Percentiles rank a stretch among this genome's conserved stretches.
These are phyloP conservation scores for Octopus bimaculoides DNA, from an alignment of 1,140 invertebrate species.

Conservation along the genomic window DNA sequence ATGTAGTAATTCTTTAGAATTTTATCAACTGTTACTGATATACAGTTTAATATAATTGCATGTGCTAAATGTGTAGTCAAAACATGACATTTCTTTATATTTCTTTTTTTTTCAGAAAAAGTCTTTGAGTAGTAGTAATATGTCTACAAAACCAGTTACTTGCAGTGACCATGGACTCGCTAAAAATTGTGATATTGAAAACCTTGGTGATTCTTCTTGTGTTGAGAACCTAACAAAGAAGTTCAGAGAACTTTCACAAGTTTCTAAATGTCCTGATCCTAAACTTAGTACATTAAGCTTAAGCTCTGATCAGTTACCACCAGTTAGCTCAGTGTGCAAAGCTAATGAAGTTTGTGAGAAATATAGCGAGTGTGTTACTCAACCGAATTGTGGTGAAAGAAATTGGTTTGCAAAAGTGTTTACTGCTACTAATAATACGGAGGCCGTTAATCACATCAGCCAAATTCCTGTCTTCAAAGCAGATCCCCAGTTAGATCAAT, in stretches of 20 bases:
- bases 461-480: not conserved
- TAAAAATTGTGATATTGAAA: conserved; percentile 22
- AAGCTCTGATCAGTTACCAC: not conserved
- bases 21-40: too few relatives aligned
- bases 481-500: not conserved
- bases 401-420: not conserved
- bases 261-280: not conserved
- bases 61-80: too few relatives aligned
- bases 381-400: conserved; percentile 17
- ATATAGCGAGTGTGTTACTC: conserved; percentile 14
- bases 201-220: conserved; percentile 18
- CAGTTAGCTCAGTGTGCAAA: conserved; percentile 17
- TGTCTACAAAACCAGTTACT: conserved; percentile 8
- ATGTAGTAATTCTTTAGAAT: too few relatives aligned
- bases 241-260: conserved; percentile 9
- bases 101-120: not conserved
- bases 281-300: not conserved
- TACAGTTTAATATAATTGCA: too few relatives aligned
- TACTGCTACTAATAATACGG: not conserved
- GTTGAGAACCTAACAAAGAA: conserved; percentile 13
- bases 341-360: conserved; percentile 24
- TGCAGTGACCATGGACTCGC: not conserved
- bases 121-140: not conserved
- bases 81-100: not conserved
- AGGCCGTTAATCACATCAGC: not conserved